Evolutionary conservation across 2,113 vertebrate genomes (phyloP).

Genomic region (Poeciliopsis retropinna): DNA sequence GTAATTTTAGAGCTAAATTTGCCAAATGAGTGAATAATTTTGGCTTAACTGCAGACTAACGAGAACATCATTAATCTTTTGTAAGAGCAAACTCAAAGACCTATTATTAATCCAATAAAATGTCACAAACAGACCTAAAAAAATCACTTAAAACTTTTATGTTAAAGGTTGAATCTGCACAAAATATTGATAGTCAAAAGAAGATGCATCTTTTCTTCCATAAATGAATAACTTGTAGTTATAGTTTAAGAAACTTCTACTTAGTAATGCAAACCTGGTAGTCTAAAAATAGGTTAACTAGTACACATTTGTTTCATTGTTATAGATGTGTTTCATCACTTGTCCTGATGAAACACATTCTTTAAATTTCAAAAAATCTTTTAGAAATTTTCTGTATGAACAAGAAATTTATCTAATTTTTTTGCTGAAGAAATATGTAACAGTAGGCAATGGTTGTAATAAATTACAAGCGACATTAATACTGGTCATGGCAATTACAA

Average conservation of each 20-base stretch:
- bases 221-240: no score
- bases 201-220: no score
- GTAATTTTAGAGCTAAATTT: not conserved
- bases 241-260: no score
- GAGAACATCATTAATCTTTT: no score
- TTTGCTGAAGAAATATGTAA: no score
- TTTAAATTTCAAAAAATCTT: not conserved
- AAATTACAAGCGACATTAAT: not conserved
- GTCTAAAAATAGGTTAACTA: not conserved
- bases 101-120: no score
- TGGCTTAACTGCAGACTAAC: no score
- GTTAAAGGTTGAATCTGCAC: no score
- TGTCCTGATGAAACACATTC: not conserved
- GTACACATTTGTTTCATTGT: not conserved
- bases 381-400: not conserved
- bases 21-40: not conserved
- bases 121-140: no score
- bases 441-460: not conserved
- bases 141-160: no score
- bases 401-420: not conserved
- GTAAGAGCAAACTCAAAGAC: no score
- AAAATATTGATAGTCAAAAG: no score
- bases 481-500: slow-evolving; percentile 18
- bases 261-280: not conserved
- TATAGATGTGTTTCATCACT: not conserved